phyloP scores from a whole-genome alignment of 1,140 invertebrate genomes.

The Lineus longissimus region DNA sequence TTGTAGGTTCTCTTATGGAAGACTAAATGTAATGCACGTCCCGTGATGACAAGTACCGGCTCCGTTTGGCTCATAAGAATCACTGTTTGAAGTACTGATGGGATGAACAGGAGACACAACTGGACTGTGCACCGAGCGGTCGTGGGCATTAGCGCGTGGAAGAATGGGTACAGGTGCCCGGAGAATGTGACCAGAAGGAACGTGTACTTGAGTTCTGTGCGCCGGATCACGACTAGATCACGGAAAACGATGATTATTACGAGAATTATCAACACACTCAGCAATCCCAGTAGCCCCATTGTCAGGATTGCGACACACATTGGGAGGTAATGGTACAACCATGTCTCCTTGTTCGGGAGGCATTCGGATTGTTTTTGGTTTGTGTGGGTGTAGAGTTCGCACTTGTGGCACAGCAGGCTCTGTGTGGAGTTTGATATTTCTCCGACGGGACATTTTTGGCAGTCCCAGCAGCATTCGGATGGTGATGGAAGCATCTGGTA shows the following conservation, averaged over 20 bases:
- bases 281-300: not conserved
- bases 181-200: not conserved
- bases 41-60: not conserved
- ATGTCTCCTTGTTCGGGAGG: not conserved
- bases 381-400: not conserved
- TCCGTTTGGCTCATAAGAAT: not conserved
- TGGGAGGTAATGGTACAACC: not conserved
- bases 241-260: not conserved
- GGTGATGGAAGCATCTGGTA: not conserved
- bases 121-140: not conserved
- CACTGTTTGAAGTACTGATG: not conserved
- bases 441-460: not conserved
- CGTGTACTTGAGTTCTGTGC: not conserved
- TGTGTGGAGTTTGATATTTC: not conserved
- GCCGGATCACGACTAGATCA: not conserved
- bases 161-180: not conserved
- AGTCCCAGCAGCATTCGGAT: conserved; percentile 4
- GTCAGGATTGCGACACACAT: not conserved
- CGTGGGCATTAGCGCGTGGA: not conserved
- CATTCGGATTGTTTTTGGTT: not conserved
- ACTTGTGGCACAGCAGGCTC: not conserved
- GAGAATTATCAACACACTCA: not conserved
- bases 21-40: not conserved
- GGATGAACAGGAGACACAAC: not conserved
- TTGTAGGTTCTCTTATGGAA: not conserved